Evolutionary conservation across 2,888 invertebrate species (phyloP).

Genomic region (Yponomeuta cagnagella): DNA sequence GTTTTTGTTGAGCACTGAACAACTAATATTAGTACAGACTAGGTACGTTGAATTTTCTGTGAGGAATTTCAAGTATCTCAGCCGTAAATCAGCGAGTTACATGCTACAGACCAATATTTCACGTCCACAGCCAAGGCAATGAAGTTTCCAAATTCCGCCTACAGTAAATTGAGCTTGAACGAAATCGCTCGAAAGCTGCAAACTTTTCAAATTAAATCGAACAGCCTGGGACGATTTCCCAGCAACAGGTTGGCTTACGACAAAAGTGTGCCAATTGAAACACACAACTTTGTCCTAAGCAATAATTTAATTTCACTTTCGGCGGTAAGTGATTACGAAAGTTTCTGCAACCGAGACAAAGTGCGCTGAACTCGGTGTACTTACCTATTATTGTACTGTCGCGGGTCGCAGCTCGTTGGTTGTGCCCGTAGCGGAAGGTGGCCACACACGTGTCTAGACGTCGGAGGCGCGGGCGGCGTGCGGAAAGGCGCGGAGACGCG

Average conservation of each 20-base stretch:
- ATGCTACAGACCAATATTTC: not conserved
- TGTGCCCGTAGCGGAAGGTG: not conserved
- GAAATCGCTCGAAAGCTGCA: not conserved
- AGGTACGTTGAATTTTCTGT: not conserved
- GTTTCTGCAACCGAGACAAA: not conserved
- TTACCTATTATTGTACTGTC: conserved; percentile 9
- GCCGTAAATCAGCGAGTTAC: not conserved
- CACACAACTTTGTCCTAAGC: conserved; percentile 15
- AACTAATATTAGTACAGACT: not conserved
- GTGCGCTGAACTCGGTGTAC: not conserved
- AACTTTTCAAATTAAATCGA: conserved; percentile 9
- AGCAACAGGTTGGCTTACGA: conserved; percentile 46
- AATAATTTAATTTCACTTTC: conserved; percentile 1
- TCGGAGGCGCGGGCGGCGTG: conserved; percentile 42
- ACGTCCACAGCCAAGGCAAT: not conserved
- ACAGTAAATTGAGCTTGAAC: not conserved
- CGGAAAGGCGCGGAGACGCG: conserved; percentile 50
- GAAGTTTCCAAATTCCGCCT: not conserved
- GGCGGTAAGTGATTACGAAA: not conserved
- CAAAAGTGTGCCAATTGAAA: conserved; percentile 28
- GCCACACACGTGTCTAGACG: conserved; percentile 6
- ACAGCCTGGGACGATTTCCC: conserved; percentile 2
- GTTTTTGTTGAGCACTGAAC: too few species aligned
- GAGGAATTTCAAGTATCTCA: not conserved
- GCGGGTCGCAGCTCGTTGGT: not conserved